Evolutionary conservation across 2,797 vertebrate genomes (phyloP), one percentile per base, ranked within the genome.

Genomic region (Meriones psammophilus): DNA sequence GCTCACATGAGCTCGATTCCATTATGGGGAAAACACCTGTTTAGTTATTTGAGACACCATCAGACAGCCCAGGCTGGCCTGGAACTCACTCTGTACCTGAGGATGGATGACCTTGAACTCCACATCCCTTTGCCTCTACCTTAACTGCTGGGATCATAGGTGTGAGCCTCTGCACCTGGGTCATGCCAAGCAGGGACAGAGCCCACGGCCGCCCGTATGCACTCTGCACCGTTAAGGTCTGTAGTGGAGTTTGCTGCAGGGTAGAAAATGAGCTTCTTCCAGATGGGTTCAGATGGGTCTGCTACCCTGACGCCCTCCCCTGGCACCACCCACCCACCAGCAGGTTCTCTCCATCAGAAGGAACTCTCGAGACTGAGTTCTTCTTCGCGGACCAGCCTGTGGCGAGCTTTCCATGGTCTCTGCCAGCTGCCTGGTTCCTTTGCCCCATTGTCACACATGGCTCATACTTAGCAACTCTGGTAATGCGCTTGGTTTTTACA

Each of bases 371-470:
- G 22, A 76, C 36, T 68, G 66, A 88, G 62, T 84, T 60, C 88
- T 58, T 20, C 84, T 50, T 17, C 22, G 1, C 0, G 36, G 50
- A 62, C 39, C 7, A 42, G 66, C 14, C 46, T 33, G 30, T 30
- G 30, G 2, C 1, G 3, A 8, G 33, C 5, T 15, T 54, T 83
- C n/a, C 69, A 58, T 22, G 2, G 36, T 46, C 78, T 77, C 14
- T 85, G 56, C 4, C 46, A 5, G 13, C 33, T 6, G 46, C n/a
- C 54, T 24, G 66, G 68, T 3, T 39, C 50, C 0, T 64, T 17
- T 62, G 8, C 18, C 36, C 0, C 18, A 1, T 36, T 20, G 2
- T 74, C n/a, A 20, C 17, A 9, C 7, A 0, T 68, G n/a, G 36
- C 68, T 39, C 33, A 4, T 24, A 7, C 17, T 54, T 30, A 28